phyloP scores from a whole-genome alignment of 2,797 vertebrate species.

The Sebastes hubbsi region DNA sequence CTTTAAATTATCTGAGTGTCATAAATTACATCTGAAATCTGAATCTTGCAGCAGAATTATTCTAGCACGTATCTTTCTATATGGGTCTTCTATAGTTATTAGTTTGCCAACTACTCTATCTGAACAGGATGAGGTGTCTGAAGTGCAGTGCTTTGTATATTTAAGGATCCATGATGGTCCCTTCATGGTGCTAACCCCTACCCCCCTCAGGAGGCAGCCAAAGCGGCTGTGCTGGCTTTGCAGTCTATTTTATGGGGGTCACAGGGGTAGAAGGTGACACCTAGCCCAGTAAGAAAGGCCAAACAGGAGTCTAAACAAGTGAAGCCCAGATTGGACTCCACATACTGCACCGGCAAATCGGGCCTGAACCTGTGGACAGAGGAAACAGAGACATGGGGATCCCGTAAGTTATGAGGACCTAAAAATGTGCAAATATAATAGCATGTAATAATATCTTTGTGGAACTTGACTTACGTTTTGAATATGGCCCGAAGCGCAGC shows the following conservation, averaged over 20 bases:
- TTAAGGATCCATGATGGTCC: constrained; percentile 32
- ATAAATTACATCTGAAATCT: constrained; percentile 23
- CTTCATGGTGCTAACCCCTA: neutral
- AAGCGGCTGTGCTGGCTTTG: constrained; percentile 88
- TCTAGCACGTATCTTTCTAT: constrained; percentile 4
- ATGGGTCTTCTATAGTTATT: neutral
- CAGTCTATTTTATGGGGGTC: constrained; percentile 93
- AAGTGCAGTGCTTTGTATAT: constrained; percentile 60
- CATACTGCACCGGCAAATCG: constrained; percentile 87
- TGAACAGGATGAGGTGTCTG: constrained; percentile 54
- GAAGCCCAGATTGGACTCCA: constrained; percentile 91
- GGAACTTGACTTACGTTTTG: constrained; percentile 89
- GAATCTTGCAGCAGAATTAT: neutral
- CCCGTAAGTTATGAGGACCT: neutral
- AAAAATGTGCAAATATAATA: neutral
- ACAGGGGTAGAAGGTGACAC: constrained; percentile 84
- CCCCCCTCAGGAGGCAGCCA: constrained; percentile 84
- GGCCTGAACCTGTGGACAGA: constrained; percentile 84
- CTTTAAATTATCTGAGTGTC: neutral
- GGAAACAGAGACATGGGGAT: constrained; percentile 25
- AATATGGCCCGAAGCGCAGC: constrained; percentile 91
- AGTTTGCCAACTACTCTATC: constrained; percentile 28
- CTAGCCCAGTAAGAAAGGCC: constrained; percentile 89
- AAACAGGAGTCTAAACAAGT: constrained; percentile 91
- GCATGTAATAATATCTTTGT: neutral